phyloP scores from a whole-genome alignment of 2,113 vertebrate genomes.

The Catagonus wagneri region DNA sequence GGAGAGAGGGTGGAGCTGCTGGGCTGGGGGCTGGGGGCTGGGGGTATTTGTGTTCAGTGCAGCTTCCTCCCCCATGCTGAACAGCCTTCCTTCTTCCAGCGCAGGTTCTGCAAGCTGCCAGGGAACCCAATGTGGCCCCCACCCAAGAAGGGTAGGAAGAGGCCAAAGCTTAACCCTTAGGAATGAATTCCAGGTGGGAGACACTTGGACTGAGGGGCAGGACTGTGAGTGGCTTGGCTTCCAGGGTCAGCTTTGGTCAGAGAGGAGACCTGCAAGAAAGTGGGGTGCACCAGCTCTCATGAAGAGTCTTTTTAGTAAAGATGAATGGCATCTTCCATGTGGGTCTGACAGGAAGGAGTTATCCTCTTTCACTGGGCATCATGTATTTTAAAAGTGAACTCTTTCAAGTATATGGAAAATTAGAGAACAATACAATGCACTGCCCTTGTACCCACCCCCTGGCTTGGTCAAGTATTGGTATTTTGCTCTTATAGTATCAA shows the following conservation, averaged over 20 bases:
- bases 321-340: neutral
- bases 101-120: neutral
- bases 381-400: neutral
- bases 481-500: neutral
- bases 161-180: neutral
- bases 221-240: neutral
- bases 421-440: neutral
- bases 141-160: neutral
- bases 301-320: neutral
- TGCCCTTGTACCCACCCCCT: neutral
- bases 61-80: fast-evolving
- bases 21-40: no score
- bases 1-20: no score
- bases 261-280: neutral
- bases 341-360: neutral
- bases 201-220: neutral
- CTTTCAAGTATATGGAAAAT: neutral
- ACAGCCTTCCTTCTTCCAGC: neutral
- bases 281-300: neutral
- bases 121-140: no score
- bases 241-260: neutral
- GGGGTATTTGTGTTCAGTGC: no score
- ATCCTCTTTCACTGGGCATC: neutral
- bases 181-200: neutral
- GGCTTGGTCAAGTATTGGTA: neutral